These are phyloP conservation scores for Piprites chloris DNA, from an alignment of 2,113 vertebrate genomes.

Conservation along the genomic window DNA sequence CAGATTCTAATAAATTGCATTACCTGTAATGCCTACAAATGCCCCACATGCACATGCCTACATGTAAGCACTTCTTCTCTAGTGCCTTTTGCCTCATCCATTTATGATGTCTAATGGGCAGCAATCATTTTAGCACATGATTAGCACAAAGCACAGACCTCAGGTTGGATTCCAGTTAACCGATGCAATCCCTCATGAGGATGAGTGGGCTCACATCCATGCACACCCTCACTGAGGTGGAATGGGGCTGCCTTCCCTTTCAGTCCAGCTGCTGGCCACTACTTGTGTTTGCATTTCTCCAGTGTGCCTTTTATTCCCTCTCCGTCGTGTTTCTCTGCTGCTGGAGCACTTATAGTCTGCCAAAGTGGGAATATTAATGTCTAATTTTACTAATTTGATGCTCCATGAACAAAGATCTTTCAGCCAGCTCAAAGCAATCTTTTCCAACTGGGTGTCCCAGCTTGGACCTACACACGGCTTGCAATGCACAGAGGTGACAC, in stretches of 20 bases:
- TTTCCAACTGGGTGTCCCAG: background rate
- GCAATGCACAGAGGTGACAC: background rate
- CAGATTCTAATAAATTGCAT: background rate
- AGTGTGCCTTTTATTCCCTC: background rate
- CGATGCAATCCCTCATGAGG: background rate
- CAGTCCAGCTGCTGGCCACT: background rate
- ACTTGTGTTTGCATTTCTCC: background rate
- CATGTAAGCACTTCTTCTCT: background rate
- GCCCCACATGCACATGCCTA: background rate
- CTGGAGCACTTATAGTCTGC: background rate
- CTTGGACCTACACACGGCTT: rapidly evolving
- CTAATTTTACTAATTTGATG: background rate
- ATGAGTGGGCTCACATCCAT: no score
- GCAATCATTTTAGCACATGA: background rate
- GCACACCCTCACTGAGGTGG: no score
- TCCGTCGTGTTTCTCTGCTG: background rate
- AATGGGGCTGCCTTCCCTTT: background rate
- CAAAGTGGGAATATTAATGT: background rate
- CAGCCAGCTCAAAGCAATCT: background rate
- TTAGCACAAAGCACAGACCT: background rate
- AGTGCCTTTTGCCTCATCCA: background rate
- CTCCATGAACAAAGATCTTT: background rate
- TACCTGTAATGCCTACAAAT: background rate
- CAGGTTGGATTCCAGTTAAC: background rate
- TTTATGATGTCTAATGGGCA: background rate